Base-by-base conservation (phyloP, 1,140 invertebrate genomes). In the Bombus superbus region DNA sequence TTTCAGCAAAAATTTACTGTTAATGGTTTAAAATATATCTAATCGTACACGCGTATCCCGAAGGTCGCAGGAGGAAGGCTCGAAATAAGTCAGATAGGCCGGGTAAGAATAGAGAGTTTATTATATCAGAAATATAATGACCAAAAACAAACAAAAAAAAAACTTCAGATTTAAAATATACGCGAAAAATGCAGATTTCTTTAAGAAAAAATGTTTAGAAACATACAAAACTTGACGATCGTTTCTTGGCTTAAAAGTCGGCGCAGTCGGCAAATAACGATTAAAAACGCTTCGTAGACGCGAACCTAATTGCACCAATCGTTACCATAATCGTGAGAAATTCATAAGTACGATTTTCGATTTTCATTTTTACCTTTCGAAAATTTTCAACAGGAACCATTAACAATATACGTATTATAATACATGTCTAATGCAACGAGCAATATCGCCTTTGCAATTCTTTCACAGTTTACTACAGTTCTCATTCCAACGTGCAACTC, bases 31-130 rank as follows among this genome's bases (percentile, higher is more conserved):
- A 66, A 9, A 9, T 35, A 68, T 18, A 35, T 22, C 15, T 15
- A 42, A 10, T 3, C 1, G 3, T 71, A n/a, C 6, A 28, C 9
- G 10, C 35, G 22, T 71, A 40, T 25, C 2, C 28, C 10, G 44
- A 18, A 15, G 25, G 25, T 25, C 9, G 1, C 42, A 75, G 73
- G 44, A 28, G 32, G 57, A 75, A 38, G 0, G 4, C 22, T 35
- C 22, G 73, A 75, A 47, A 71, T 53, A 72, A 81, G 35, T 71
- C 28, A 44, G 79, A 57, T 28, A 72, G 53, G 53, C 64, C 47
- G 59, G 81, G 57, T 87, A 87, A 87, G 86, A 87, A 87, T 87
- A 87, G 75, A 84, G 75, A 64, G 69, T 87, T 87, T 87, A 86
- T 83, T 86, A 59, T 38, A 59, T 85, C 59, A 85, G 84, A 81